Percentiles rank a stretch among this genome's conserved stretches.
These are phyloP conservation scores for Drosophila malerkotliana DNA, from an alignment of 1,140 invertebrate genomes.

Conservation along the genomic window DNA sequence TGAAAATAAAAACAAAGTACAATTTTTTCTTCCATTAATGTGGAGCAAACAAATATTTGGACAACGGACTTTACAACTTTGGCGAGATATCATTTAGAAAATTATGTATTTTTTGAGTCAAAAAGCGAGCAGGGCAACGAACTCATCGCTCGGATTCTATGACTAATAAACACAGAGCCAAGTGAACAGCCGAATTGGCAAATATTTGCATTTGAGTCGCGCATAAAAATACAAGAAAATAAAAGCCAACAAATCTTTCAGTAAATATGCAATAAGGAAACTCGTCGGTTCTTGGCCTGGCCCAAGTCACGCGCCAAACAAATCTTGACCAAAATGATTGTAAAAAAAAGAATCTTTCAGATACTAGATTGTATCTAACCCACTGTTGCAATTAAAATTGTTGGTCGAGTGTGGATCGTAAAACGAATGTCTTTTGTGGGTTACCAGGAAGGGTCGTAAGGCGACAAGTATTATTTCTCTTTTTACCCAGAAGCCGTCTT, in stretches of 20 bases:
- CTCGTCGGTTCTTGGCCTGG: conserved; percentile 15
- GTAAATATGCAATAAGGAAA: conserved; percentile 69
- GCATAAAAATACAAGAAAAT: conserved; percentile 33
- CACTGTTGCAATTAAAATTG: conserved; percentile 57
- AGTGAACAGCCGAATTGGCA: conserved; percentile 60
- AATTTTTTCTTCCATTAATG: conserved; percentile 19
- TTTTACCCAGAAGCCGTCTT: conserved; percentile 47
- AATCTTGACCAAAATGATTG: conserved; percentile 28
- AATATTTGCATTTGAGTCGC: conserved; percentile 69
- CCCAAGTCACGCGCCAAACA: conserved; percentile 19
- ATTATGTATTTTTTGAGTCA: conserved; percentile 3
- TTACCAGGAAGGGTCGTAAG: conserved; percentile 51
- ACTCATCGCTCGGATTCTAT: conserved; percentile 48
- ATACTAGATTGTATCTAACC: not conserved
- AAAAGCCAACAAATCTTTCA: conserved; percentile 13
- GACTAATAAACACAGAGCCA: conserved; percentile 57
- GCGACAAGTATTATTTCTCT: conserved; percentile 32
- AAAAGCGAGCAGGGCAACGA: conserved; percentile 24
- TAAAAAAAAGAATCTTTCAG: too few species aligned
- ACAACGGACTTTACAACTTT: conserved; percentile 49
- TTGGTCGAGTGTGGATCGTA: conserved; percentile 48
- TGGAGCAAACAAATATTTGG: conserved; percentile 56
- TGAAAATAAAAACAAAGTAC: not conserved
- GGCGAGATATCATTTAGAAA: conserved; percentile 18
- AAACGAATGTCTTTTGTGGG: conserved; percentile 40